Conservation (phyloP, 2,888 invertebrate species). For the Fragum fragum region DNA sequence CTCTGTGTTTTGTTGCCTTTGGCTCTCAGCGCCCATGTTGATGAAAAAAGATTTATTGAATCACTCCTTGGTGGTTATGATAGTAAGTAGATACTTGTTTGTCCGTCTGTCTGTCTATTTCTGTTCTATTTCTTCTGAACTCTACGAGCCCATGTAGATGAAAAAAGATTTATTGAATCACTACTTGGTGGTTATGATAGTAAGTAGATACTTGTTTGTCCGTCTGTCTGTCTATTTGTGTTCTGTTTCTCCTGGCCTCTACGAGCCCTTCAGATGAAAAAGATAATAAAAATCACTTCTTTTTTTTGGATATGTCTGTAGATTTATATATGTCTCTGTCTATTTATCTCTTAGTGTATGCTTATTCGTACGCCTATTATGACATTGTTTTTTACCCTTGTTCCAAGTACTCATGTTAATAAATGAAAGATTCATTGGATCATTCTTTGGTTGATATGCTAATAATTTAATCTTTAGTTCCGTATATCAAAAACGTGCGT, state of each 20-base stretch:
- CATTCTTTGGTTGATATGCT: too few species aligned
- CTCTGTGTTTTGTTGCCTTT: slow-evolving; percentile 35
- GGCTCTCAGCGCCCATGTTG: slow-evolving; percentile 37
- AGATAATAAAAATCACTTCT: too few species aligned
- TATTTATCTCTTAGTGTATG: too few species aligned
- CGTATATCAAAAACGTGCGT: too few species aligned
- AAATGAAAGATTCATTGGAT: too few species aligned
- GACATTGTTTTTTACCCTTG: too few species aligned
- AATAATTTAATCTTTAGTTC: too few species aligned
- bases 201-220: slow-evolving; percentile 9
- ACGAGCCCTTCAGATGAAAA: too few species aligned
- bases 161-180: slow-evolving; percentile 43
- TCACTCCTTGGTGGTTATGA: slow-evolving; percentile 42
- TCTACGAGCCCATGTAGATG: slow-evolving; percentile 37
- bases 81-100: slow-evolving; percentile 23
- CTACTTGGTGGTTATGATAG: slow-evolving; percentile 45
- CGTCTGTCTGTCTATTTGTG: not conserved
- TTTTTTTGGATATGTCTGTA: too few species aligned
- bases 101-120: not conserved
- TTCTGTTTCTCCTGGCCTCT: not conserved
- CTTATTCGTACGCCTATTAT: too few species aligned
- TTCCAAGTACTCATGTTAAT: too few species aligned
- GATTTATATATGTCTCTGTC: not conserved
- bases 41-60: slow-evolving; percentile 48
- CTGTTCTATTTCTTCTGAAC: slow-evolving; percentile 33